Base-by-base conservation (phyloP, 2,888 invertebrate species). In the Timandra comae region DNA sequence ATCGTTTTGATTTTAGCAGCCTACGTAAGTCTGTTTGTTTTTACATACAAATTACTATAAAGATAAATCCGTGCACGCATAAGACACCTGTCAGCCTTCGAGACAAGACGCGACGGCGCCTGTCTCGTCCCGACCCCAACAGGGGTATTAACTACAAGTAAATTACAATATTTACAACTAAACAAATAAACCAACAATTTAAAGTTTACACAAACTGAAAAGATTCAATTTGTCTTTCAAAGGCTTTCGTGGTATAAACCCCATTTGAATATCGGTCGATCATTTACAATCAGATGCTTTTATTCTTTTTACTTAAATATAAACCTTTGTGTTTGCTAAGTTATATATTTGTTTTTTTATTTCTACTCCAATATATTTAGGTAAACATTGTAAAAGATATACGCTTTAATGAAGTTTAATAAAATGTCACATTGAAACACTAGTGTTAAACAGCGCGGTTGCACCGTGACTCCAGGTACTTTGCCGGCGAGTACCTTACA, bases 51-150 rank as follows among this genome's bases (percentile, higher is more conserved):
- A 79, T 78, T 74, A 76, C 38, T 78, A 69, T 64, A 53, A 48
- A 62, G 70, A 75, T 69, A 75, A 75, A 78, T 77, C 76, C 73
- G 55, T 64, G 65, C 70, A 57, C 72, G 69, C 71, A 68, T 74
- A 66, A 68, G 75, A 70, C 77, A 79, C 76, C 79, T 80, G 80
- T 80, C 81, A 81, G 66, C 69, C 57, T 58, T 52, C 67, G 51
- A 6, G 16, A 6, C 3, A 16, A 3, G 16, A 16, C 3, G 16
- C 16, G 16, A 16, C 16, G 16, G 3, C 6, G 16, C 4, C 16
- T 16, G 16, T 67, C 68, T 61, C 33, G 32, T 36, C 37, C 31
- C 30, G 9, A 19, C 20, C 28, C 8, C 51, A 50, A 54, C 56
- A 52, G 51, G 56, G 68, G 67, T 67, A 73, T 73, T 71, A 71